Conservation (phyloP, 1,140 invertebrate species). For the Apis dorsata region DNA sequence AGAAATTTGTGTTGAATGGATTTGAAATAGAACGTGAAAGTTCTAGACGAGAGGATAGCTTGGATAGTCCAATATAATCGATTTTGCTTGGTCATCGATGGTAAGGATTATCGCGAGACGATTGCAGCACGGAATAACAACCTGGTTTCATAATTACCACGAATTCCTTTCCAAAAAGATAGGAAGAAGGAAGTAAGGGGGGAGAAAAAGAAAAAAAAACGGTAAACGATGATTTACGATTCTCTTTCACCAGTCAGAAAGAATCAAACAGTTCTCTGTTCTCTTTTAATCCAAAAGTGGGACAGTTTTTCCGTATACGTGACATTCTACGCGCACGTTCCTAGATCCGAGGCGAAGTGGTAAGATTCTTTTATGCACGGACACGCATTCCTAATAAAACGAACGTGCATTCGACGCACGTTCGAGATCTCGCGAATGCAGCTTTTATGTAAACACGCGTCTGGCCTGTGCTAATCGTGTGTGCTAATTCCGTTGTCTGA, state of each 20-base stretch:
- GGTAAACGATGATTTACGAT: slow-evolving; percentile 1
- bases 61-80: not conserved
- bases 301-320: not conserved
- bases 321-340: not conserved
- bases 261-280: not conserved
- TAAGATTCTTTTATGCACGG: not conserved
- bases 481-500: not conserved
- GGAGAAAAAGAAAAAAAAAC: not conserved
- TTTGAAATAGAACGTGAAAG: not conserved
- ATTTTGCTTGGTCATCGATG: slow-evolving; percentile 2
- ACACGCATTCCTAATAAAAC: slow-evolving; percentile 3
- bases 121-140: not conserved
- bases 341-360: not conserved
- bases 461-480: slow-evolving; percentile 2
- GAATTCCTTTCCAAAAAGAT: not conserved
- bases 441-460: slow-evolving; percentile 9
- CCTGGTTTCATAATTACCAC: not conserved
- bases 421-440: slow-evolving; percentile 16
- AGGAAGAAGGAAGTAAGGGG: not conserved
- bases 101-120: not conserved
- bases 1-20: not conserved
- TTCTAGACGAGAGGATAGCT: not conserved
- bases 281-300: not conserved
- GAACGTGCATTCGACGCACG: slow-evolving; percentile 15
- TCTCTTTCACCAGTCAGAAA: not conserved